These are phyloP conservation scores for Corythornis vintsioides DNA, from an alignment of 2,113 vertebrate genomes.

Conservation along the genomic window DNA sequence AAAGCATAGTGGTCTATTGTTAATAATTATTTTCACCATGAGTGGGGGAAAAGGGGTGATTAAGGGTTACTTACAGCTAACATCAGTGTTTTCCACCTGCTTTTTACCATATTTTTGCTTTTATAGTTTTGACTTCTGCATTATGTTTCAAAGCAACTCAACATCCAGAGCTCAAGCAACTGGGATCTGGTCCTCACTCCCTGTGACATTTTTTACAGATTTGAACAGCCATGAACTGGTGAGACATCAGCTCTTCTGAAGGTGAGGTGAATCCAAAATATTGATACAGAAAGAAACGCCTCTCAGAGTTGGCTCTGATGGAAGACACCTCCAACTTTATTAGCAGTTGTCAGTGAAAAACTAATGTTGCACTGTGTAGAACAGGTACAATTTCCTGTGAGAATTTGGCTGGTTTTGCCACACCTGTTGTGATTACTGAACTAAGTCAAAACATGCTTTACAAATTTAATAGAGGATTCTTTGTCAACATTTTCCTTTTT, in stretches of 20 bases:
- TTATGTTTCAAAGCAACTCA: background rate
- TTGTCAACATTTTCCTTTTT: background rate
- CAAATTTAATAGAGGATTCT: background rate
- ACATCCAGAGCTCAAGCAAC: background rate
- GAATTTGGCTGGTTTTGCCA: background rate
- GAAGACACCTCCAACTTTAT: background rate
- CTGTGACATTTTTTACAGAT: background rate
- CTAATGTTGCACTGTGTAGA: background rate
- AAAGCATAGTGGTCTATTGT: background rate
- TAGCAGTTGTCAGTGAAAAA: background rate
- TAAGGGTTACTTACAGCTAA: background rate
- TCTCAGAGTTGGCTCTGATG: background rate
- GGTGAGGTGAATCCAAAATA: background rate
- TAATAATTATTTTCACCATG: conserved; percentile 4
- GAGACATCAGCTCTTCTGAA: background rate
- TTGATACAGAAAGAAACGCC: background rate
- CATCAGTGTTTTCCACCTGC: background rate
- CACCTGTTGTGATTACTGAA: background rate
- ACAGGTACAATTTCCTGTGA: background rate
- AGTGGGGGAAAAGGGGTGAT: background rate
- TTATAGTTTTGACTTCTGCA: background rate
- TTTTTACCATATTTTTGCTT: background rate
- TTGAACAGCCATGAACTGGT: background rate
- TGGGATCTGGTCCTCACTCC: background rate
- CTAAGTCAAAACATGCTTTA: background rate